Evolutionary conservation across 2,113 vertebrate genomes (phyloP).

Genomic region (Pterocles burchelli): DNA sequence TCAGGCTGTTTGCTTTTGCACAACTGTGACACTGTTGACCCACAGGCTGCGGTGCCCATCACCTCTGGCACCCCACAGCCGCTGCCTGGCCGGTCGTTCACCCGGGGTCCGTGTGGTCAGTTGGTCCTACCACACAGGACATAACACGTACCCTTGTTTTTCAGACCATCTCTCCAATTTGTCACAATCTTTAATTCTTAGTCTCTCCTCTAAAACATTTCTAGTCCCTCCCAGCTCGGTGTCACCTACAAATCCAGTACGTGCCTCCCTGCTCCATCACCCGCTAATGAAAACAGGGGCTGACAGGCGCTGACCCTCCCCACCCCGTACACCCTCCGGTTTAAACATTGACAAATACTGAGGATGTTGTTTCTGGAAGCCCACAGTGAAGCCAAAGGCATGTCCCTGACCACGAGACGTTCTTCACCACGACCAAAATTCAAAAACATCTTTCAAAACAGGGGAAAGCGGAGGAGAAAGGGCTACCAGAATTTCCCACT

Average conservation of each 20-base stretch:
- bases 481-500: background rate
- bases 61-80: background rate
- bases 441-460: background rate
- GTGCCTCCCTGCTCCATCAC: background rate
- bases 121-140: background rate
- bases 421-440: background rate
- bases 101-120: background rate
- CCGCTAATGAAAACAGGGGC: background rate
- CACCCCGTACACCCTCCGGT: background rate
- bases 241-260: background rate
- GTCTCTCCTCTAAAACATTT: background rate
- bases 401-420: background rate
- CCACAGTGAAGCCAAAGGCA: background rate
- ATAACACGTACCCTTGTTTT: background rate
- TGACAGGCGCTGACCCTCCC: background rate
- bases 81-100: background rate
- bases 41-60: background rate
- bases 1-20: conserved; percentile 9
- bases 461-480: background rate
- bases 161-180: background rate
- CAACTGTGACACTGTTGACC: background rate
- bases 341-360: background rate
- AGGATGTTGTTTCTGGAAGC: background rate
- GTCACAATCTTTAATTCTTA: background rate
- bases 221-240: background rate